Evolutionary conservation across 2,888 invertebrate genomes (phyloP).

Genomic region (Campoplex nolae): DNA sequence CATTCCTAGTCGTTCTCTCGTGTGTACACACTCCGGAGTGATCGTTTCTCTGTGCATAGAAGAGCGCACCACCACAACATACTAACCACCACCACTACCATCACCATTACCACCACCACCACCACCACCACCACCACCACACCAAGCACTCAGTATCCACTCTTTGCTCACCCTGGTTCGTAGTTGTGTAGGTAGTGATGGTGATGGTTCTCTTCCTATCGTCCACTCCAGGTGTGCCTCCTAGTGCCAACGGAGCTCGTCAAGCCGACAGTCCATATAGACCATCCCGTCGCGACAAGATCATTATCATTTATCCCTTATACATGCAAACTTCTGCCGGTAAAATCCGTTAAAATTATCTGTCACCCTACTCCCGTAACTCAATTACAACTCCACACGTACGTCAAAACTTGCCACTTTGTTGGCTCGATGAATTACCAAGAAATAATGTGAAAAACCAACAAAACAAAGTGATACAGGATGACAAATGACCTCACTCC

Average conservation of each 20-base stretch:
- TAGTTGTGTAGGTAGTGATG: not conserved
- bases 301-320: constrained; percentile 68
- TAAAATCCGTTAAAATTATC: constrained; percentile 7
- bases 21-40: constrained; percentile 45
- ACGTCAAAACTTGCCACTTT: constrained; percentile 16
- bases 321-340: not conserved
- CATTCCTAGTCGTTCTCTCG: constrained; percentile 58
- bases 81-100: constrained; percentile 43
- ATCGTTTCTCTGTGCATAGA: constrained; percentile 66
- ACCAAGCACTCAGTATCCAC: constrained; percentile 60
- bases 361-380: not conserved
- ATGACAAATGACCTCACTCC: not conserved
- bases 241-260: constrained; percentile 71
- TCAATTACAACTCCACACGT: constrained; percentile 14
- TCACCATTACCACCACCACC: constrained; percentile 39
- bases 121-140: constrained; percentile 52
- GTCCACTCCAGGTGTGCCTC: constrained; percentile 69
- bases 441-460: not conserved
- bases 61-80: constrained; percentile 43
- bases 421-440: not conserved
- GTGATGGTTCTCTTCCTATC: constrained; percentile 47
- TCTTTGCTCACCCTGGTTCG: constrained; percentile 59
- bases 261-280: constrained; percentile 72
- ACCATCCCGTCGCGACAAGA: constrained; percentile 73
- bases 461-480: not conserved